Evolutionary conservation across 2,888 invertebrate genomes (phyloP), one percentile per base, ranked within the genome.

Genomic region (Erebia epiphron): DNA sequence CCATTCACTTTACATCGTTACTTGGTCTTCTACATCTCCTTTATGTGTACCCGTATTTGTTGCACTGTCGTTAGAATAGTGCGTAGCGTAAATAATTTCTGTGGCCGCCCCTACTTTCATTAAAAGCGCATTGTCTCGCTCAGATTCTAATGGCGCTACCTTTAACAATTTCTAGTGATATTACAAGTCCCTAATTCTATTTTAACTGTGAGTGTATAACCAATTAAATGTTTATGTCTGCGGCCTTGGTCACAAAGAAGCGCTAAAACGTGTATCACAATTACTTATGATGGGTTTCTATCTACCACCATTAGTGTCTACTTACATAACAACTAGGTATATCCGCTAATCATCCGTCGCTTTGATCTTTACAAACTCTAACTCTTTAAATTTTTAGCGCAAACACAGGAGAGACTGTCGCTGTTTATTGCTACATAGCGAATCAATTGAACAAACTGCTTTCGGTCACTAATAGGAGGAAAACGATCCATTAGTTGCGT

Each of bases 21-120:
- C 88, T 79, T 83, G 84, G 86, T 91, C 87, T 88, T 88, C 89
- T 86, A 89, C 84, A 86, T 91, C 89, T 89, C 86, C 88, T 87
- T 86, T 86, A 86, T 86, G 81, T 85, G 82, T 83, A 81, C 78
- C 82, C 84, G 50, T 57, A 86, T 86, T 85, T 82, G 83, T 84
- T 84, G 82, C 84, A 79, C 77, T 81, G 82, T 83, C 83, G 82
- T 84, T 84, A 79, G 66, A 69, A 73, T 82, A 82, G 81, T 85
- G 78, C 86, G 86, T 91, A 88, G 90, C 93, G 92, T 91, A 91
- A 91, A 92, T 92, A 92, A 92, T 92, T 90, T 83, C 84, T 82
- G 83, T 79, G 83, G 80, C 84, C 83, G 82, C 83, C 84, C 85
- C 86, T 77, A 79, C 83, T 79, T 88, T 91, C 89, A 91, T 92